Evolutionary conservation across 2,888 invertebrate species (phyloP).

Genomic region (Cosmopolites sordidus): DNA sequence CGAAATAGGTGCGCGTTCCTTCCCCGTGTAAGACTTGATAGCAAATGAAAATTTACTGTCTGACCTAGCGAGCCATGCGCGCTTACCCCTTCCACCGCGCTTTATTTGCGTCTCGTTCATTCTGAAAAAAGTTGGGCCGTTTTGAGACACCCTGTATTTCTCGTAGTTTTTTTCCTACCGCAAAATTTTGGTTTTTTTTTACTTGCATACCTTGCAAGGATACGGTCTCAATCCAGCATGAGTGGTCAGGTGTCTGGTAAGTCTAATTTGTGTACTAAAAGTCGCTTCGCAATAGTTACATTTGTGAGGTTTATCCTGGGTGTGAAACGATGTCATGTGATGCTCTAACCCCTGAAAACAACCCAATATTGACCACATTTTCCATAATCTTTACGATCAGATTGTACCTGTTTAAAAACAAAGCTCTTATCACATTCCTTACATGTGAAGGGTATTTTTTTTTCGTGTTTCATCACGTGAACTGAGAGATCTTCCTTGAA

Average conservation of each 20-base stretch:
- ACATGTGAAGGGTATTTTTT: conserved; percentile 58
- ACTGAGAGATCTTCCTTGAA: conserved; percentile 60
- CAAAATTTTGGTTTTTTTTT: no score
- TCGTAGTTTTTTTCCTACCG: no score
- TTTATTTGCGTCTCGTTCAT: no score
- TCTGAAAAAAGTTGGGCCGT: no score
- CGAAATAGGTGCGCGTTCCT: no score
- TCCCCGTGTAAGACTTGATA: no score
- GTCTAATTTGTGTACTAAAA: conserved; percentile 63
- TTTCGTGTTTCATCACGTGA: conserved; percentile 58
- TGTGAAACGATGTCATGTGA: conserved; percentile 56
- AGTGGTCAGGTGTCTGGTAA: conserved; percentile 64
- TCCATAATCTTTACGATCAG: no score
- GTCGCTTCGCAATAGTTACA: conserved; percentile 63
- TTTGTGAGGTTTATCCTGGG: conserved; percentile 55
- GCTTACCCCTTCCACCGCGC: no score
- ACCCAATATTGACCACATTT: no score
- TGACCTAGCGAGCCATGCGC: no score
- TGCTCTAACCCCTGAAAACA: conserved; percentile 59
- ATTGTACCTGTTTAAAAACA: conserved; percentile 48
- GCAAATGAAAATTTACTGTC: no score
- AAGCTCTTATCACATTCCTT: conserved; percentile 60
- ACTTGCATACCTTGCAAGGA: conserved; percentile 62
- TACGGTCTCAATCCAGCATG: conserved; percentile 70
- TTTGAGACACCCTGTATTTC: no score